Evolutionary conservation across 2,113 vertebrate genomes (phyloP).

Genomic region (Tragelaphus buxtoni): DNA sequence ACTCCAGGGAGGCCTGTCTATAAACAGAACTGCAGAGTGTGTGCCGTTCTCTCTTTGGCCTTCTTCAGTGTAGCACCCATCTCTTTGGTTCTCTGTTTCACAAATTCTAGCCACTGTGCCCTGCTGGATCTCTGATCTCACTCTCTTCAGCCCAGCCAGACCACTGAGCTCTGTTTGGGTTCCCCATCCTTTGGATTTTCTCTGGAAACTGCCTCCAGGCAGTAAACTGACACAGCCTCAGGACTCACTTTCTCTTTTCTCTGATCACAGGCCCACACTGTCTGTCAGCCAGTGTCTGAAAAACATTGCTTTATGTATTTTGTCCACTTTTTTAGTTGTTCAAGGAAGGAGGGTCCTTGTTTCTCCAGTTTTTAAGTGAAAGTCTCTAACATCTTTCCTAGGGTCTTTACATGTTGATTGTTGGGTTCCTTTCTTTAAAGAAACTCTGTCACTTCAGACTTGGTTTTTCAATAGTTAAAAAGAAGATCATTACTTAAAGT

Average conservation of each 20-base stretch:
- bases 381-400: conserved; percentile 2
- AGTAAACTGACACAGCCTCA: background rate
- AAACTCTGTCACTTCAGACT: background rate
- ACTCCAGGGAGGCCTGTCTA: background rate
- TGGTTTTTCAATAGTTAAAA: conserved; percentile 18
- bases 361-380: background rate
- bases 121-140: background rate
- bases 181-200: background rate
- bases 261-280: background rate
- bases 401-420: background rate
- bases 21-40: background rate
- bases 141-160: background rate
- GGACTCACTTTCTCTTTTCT: background rate
- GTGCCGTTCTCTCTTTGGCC: background rate
- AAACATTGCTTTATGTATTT: background rate
- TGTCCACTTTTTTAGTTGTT: background rate
- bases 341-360: background rate
- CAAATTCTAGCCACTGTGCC: background rate
- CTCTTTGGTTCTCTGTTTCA: background rate
- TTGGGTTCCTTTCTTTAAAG: conserved; percentile 2
- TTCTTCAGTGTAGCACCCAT: background rate
- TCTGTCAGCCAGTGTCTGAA: background rate
- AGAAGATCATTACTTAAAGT: background rate
- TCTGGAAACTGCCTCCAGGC: background rate
- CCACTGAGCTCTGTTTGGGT: background rate